Evolutionary conservation across 2,797 vertebrate species (phyloP), one percentile per base, ranked within the genome.

Genomic region (Oryzias dopingdopingensis): DNA sequence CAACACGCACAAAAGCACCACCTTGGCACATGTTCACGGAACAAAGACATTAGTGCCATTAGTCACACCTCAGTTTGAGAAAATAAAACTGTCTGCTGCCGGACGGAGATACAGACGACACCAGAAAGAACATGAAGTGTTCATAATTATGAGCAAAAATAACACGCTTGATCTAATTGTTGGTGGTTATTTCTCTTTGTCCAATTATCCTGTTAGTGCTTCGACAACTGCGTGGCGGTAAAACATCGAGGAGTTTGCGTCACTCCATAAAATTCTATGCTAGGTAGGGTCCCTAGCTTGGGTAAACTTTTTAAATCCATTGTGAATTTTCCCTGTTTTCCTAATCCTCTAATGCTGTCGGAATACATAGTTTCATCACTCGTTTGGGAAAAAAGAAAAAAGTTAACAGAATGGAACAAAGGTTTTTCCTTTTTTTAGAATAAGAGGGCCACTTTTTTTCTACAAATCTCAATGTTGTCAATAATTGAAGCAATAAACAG

Each of bases 61-160:
- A 54, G 72, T 76, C 60, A 68, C 59, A 59, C 56, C 48, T 49
- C 56, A 42, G 54, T 70, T 78, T 49, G 32, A 49, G 41, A 56
- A 69, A 57, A 54, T 43, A 54, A 42, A 37, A 20, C 59, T 49
- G 56, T 66, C 51, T 6, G 13, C 72, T 69, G 51, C 42, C 29
- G 42, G 45, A 57, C 22, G 24, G 12, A 7, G 44, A 48, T 42
- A 29, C 20, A 29, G 51, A 49, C 24, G 44, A 1, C 50, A n/a
- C 6, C 22, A 47, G 42, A 46, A 57, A 47, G 3, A 44, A 50
- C 18, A 3, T 49, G 51, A 58, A 50, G 29, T 45, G 13, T 5
- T 8, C 14, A 26, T 17, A 22, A 48, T 49, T 29, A 41, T 4
- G 42, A 52, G 45, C 20, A 10, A 50, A 56, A 59, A 14, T n/a